These are phyloP conservation scores for Notolepis coatsorum DNA, from an alignment of 2,797 vertebrate genomes.

Conservation along the genomic window DNA sequence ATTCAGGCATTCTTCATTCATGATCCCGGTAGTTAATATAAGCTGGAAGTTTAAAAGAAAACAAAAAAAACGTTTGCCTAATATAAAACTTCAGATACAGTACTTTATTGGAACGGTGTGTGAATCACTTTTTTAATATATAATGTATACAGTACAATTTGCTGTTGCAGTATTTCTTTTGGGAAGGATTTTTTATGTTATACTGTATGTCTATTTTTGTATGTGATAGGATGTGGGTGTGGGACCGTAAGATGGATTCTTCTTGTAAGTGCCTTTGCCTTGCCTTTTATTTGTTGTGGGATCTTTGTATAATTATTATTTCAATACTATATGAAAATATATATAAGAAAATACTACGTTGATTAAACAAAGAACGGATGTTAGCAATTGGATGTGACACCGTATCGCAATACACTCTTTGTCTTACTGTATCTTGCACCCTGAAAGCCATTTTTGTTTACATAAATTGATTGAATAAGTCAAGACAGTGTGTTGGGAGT, in stretches of 20 bases:
- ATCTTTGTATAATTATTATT: neutral
- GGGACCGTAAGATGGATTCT: conserved; percentile 1
- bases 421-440: too few relatives aligned
- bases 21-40: neutral
- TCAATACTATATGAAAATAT: conserved; percentile 2
- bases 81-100: neutral
- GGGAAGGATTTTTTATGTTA: conserved; percentile 13
- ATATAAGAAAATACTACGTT: too few relatives aligned
- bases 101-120: neutral
- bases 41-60: neutral
- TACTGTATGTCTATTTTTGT: neutral
- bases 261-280: neutral
- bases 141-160: neutral
- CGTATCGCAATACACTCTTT: neutral
- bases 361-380: conserved; percentile 22
- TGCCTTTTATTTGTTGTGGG: conserved; percentile 10
- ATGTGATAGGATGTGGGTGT: neutral
- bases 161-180: conserved; percentile 1
- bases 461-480: neutral
- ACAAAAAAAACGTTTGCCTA: too few relatives aligned
- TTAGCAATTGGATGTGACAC: neutral
- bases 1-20: neutral
- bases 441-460: conserved; percentile 1
- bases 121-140: neutral
- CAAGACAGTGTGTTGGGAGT: neutral